Conservation (phyloP, 1,140 invertebrate genomes). For the Octopus sinensis region DNA sequence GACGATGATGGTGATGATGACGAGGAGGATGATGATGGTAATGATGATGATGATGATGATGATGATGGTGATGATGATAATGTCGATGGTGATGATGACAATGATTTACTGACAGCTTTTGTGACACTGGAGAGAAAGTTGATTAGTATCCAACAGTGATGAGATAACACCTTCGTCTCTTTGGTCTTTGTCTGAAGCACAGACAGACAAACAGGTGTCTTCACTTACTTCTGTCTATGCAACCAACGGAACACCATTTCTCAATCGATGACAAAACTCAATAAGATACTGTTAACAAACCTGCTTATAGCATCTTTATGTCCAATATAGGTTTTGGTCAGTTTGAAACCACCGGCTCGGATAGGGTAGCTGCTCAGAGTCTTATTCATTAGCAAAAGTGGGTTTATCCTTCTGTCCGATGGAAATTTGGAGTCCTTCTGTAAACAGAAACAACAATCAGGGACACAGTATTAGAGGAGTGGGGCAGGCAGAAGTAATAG, state of each 20-base stretch:
- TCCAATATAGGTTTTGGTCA: constrained; percentile 52
- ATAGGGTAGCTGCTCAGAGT: constrained; percentile 45
- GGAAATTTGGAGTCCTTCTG: constrained; percentile 56
- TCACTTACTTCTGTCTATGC: too few relatives aligned
- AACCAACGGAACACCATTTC: too few relatives aligned
- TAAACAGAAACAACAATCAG: background rate
- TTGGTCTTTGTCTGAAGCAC: too few relatives aligned
- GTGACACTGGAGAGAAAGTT: background rate
- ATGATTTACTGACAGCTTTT: background rate
- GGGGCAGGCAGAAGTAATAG: too few relatives aligned
- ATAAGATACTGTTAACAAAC: constrained; percentile 29
- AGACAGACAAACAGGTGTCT: too few relatives aligned
- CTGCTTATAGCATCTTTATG: constrained; percentile 54
- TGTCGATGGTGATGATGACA: background rate
- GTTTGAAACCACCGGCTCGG: constrained; percentile 50
- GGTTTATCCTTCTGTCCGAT: constrained; percentile 53
- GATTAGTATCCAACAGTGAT: too few relatives aligned
- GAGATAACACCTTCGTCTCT: too few relatives aligned
- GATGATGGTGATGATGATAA: constrained; percentile 6
- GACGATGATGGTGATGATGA: background rate
- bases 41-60: background rate
- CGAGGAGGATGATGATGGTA: constrained; percentile 11
- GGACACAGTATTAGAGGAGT: background rate
- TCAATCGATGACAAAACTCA: too few relatives aligned
- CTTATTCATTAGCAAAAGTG: constrained; percentile 46